These are phyloP conservation scores for Drosophila tanythrix DNA, from an alignment of 2,888 invertebrate species.

Conservation along the genomic window DNA sequence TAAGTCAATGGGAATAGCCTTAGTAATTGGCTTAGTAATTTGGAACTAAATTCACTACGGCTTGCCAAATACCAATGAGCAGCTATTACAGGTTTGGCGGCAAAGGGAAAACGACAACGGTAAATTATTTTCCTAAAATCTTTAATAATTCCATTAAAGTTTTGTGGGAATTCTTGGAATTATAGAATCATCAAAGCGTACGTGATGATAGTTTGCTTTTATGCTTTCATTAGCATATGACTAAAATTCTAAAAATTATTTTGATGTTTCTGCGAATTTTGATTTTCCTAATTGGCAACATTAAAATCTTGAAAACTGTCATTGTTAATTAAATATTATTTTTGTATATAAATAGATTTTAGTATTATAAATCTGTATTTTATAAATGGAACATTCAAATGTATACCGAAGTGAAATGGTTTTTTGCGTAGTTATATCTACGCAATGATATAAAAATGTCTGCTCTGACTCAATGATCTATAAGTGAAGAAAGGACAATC, in stretches of 20 bases:
- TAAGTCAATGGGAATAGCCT: slow-evolving; percentile 10
- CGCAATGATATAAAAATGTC: not conserved
- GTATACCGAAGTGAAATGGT: not conserved
- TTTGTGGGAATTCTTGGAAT: not conserved
- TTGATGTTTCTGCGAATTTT: not conserved
- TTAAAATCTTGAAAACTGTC: not conserved
- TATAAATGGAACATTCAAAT: not conserved
- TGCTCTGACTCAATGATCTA: not conserved
- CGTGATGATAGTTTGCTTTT: not conserved
- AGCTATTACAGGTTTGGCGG: not conserved
- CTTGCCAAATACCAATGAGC: not conserved
- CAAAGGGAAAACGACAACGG: not conserved
- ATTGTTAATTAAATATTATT: not conserved
- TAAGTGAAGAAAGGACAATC: not conserved
- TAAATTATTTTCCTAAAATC: too few species aligned
- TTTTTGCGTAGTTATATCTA: not conserved
- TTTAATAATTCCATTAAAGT: not conserved
- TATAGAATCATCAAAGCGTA: not conserved
- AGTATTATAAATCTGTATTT: not conserved
- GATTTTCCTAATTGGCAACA: not conserved
- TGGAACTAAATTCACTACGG: slow-evolving; percentile 9
- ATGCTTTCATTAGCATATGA: not conserved
- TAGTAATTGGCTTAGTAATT: slow-evolving; percentile 8
- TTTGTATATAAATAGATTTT: not conserved
- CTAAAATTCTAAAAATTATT: not conserved